Evolutionary conservation across 1,140 invertebrate genomes (phyloP).

Genomic region (Physella acuta): DNA sequence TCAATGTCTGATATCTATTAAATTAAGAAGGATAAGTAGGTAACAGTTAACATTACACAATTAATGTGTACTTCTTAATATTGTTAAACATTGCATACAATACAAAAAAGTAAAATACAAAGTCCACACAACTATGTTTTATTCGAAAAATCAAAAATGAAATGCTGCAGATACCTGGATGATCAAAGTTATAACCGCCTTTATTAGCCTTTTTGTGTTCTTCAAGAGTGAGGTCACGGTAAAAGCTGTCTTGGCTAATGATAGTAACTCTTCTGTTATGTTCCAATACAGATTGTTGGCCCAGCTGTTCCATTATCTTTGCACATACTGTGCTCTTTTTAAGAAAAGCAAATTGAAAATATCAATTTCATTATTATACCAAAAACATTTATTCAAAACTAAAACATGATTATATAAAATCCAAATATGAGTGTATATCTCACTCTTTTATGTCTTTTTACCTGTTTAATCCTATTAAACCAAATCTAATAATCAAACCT

Average conservation of each 20-base stretch:
- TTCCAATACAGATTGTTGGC: slow-evolving; percentile 83
- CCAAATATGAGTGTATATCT: too few species aligned
- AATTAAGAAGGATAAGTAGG: background rate
- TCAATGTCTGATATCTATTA: too few species aligned
- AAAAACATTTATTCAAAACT: too few species aligned
- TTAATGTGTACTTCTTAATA: too few species aligned
- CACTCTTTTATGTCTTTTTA: too few species aligned
- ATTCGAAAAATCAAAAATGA: background rate
- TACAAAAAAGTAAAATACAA: background rate
- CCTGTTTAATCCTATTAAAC: too few species aligned
- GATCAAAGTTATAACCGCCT: slow-evolving; percentile 96
- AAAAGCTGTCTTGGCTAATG: slow-evolving; percentile 96
- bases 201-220: slow-evolving; percentile 83
- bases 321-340: slow-evolving; percentile 97
- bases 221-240: slow-evolving; percentile 77
- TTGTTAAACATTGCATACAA: too few species aligned
- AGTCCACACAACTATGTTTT: background rate
- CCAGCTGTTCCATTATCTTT: slow-evolving; percentile 71
- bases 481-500: too few species aligned
- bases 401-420: too few species aligned
- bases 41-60: background rate
- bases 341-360: too few species aligned
- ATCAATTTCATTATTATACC: too few species aligned
- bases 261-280: slow-evolving; percentile 86
- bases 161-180: slow-evolving; percentile 69